Conservation (phyloP, 2,797 vertebrate genomes). For the Girardinus metallicus region DNA sequence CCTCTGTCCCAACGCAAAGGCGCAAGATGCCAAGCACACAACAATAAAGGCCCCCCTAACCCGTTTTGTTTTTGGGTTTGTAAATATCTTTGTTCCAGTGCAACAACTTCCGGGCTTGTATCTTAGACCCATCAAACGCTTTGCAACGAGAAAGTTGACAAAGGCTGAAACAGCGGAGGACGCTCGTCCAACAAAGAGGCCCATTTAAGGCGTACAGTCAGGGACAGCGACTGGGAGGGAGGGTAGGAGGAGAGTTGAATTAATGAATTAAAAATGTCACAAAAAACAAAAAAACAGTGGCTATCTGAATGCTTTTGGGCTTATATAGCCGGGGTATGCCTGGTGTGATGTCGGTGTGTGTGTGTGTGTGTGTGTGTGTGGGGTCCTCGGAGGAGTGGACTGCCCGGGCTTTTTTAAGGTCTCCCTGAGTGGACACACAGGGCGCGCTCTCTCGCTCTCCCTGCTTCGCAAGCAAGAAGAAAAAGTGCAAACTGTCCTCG, state of each 20-base stretch:
- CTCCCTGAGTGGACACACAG: conserved; percentile 40
- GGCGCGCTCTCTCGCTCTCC: conserved; percentile 28
- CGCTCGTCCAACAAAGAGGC: conserved; percentile 75
- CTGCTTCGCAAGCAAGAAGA: conserved; percentile 44
- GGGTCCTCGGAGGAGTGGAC: conserved; percentile 65
- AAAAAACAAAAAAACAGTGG: conserved; percentile 50
- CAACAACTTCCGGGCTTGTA: conserved; percentile 73
- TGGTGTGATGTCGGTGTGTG: neutral
- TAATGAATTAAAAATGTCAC: conserved; percentile 83
- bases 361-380: neutral
- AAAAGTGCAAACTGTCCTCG: conserved; percentile 47
- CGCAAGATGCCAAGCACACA: conserved; percentile 41
- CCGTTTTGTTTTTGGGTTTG: conserved; percentile 59
- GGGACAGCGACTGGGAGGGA: conserved; percentile 54
- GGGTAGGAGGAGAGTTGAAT: conserved; percentile 77
- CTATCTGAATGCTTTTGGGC: conserved; percentile 67
- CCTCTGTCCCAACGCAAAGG: conserved; percentile 50
- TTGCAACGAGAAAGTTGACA: conserved; percentile 80
- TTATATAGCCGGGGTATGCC: conserved; percentile 66
- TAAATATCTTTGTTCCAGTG: conserved; percentile 59
- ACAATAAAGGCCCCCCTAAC: conserved; percentile 24
- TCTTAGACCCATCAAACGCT: conserved; percentile 76
- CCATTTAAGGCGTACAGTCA: conserved; percentile 77
- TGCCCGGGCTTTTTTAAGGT: conserved; percentile 54
- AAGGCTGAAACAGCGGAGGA: conserved; percentile 79